A percentile compares a stretch with the other conserved stretches of the same genome.
Evolutionary conservation across 2,113 vertebrate species (phyloP).

Genomic region (Odobenus rosmarus): DNA sequence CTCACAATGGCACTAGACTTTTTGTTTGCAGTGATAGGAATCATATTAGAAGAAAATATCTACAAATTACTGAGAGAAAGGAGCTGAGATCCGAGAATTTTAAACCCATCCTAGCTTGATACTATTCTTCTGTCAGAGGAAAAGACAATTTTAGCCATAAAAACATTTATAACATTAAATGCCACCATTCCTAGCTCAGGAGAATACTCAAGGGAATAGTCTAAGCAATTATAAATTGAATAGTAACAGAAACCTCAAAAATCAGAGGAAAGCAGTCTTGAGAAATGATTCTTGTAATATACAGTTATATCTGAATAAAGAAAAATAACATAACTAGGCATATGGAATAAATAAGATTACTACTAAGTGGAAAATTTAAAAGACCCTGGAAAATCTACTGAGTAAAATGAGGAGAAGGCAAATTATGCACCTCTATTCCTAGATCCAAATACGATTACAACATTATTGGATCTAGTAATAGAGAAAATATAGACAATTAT

Average conservation of each 20-base stretch:
- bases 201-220: neutral
- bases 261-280: conserved; percentile 15
- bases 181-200: neutral
- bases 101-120: neutral
- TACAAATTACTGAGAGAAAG: conserved; percentile 23
- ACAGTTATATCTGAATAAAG: conserved; percentile 18
- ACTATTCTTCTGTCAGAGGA: conserved; percentile 22
- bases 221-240: neutral
- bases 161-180: neutral
- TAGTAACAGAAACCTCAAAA: conserved; percentile 12
- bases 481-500: neutral
- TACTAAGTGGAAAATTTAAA: neutral
- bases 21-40: neutral
- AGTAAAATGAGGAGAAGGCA: neutral
- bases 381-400: neutral
- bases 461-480: neutral
- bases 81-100: neutral
- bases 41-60: conserved; percentile 25
- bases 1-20: conserved; percentile 15
- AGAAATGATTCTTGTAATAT: conserved; percentile 23
- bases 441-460: neutral
- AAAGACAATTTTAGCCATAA: conserved; percentile 44
- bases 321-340: conserved; percentile 1
- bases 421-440: neutral
- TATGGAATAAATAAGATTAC: neutral